These are phyloP conservation scores for Tenodera sinensis DNA, from an alignment of 2,888 invertebrate genomes.

Conservation along the genomic window DNA sequence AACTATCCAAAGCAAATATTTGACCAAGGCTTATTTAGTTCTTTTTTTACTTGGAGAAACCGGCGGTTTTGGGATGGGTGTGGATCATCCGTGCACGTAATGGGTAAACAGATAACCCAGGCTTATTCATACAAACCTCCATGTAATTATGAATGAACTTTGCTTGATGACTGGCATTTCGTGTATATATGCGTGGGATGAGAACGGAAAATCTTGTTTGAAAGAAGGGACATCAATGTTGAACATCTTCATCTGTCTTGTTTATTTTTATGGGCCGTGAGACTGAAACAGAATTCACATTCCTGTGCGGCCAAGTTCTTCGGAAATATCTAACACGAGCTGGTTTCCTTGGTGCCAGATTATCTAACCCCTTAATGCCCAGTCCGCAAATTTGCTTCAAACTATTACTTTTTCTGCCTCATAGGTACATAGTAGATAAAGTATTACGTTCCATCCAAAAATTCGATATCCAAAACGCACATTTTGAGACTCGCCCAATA, in stretches of 20 bases:
- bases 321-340: background rate
- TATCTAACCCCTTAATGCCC: too few species aligned
- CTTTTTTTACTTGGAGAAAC: background rate
- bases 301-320: background rate
- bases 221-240: background rate
- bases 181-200: background rate
- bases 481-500: too few species aligned
- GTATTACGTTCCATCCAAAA: too few species aligned
- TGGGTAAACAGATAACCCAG: conserved; percentile 16
- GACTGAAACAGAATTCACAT: background rate
- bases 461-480: too few species aligned
- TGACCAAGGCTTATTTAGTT: conserved; percentile 10
- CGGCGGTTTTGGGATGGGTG: conserved; percentile 1
- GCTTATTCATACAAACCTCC: conserved; percentile 20
- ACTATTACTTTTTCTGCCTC: too few species aligned
- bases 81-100: background rate
- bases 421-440: too few species aligned
- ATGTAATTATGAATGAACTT: conserved; percentile 16
- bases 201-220: background rate
- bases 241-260: background rate
- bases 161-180: background rate
- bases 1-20: conserved; percentile 18
- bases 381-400: too few species aligned
- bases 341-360: background rate
- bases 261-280: background rate